A percentile compares a stretch with the other conserved stretches of the same genome.
Evolutionary conservation across 2,113 vertebrate species (phyloP).

Genomic region (Nannobrachium achirus): DNA sequence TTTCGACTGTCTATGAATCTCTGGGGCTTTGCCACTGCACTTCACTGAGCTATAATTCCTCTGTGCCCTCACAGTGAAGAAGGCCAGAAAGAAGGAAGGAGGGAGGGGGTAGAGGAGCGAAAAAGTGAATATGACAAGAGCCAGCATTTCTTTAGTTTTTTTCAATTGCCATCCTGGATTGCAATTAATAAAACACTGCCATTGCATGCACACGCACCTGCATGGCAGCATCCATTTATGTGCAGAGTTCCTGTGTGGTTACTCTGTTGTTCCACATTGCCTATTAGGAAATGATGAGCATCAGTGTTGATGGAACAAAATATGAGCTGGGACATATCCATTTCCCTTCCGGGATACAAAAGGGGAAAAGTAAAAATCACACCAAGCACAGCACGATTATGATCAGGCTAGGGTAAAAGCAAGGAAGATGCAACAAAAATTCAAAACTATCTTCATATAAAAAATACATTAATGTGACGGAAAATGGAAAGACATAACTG

Average conservation of each 20-base stretch:
- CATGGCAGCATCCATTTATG: slow-evolving; percentile 28
- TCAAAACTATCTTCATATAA: no score
- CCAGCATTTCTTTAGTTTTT: slow-evolving; percentile 22
- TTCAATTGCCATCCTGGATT: slow-evolving; percentile 53
- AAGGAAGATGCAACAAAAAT: no score
- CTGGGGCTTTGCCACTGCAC: slow-evolving; percentile 74
- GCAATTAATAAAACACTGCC: slow-evolving; percentile 55
- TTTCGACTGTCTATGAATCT: slow-evolving; percentile 80
- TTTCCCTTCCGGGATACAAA: no score
- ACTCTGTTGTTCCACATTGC: not conserved
- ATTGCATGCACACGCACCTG: slow-evolving; percentile 32
- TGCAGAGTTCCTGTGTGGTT: not conserved
- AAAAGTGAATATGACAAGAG: slow-evolving; percentile 46
- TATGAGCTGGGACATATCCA: not conserved
- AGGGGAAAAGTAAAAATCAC: no score
- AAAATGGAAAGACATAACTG: no score
- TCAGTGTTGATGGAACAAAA: not conserved
- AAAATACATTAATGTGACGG: no score
- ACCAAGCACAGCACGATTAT: no score
- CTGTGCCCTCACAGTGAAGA: slow-evolving; percentile 58
- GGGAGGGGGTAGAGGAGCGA: not conserved
- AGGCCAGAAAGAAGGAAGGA: slow-evolving; percentile 44
- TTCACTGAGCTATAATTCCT: slow-evolving; percentile 78
- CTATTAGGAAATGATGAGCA: not conserved
- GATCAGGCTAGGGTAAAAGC: no score